phyloP scores from a whole-genome alignment of 2,113 vertebrate species.

The Mixornis gularis region DNA sequence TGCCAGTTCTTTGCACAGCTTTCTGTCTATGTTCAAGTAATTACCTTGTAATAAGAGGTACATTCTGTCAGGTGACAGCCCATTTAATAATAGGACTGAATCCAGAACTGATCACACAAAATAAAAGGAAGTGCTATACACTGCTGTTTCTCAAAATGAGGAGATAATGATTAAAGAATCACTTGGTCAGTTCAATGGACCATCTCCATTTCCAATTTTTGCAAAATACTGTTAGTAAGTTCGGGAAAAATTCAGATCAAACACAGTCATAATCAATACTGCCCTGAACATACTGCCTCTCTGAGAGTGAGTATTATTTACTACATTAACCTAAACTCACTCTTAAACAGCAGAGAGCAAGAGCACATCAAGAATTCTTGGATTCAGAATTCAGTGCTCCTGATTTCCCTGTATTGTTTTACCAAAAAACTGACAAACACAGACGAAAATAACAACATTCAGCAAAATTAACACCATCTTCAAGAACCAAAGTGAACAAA shows the following conservation, averaged over 20 bases:
- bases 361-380: background rate
- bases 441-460: background rate
- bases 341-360: background rate
- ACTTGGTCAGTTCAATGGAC: background rate
- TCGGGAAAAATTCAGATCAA: background rate
- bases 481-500: background rate
- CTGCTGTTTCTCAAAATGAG: background rate
- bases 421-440: background rate
- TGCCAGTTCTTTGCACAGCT: background rate
- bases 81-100: background rate
- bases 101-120: background rate
- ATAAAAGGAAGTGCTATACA: background rate
- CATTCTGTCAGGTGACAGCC: background rate
- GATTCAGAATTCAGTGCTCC: background rate
- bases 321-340: background rate
- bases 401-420: background rate
- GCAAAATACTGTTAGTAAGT: background rate
- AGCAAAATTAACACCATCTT: background rate
- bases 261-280: background rate
- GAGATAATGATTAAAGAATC: background rate
- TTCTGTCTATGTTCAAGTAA: background rate
- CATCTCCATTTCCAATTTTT: background rate
- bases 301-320: background rate
- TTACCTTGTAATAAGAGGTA: background rate
- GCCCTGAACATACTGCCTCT: background rate